Base-by-base conservation (phyloP, 1,140 invertebrate species). In the Leptopilina clavipes region DNA sequence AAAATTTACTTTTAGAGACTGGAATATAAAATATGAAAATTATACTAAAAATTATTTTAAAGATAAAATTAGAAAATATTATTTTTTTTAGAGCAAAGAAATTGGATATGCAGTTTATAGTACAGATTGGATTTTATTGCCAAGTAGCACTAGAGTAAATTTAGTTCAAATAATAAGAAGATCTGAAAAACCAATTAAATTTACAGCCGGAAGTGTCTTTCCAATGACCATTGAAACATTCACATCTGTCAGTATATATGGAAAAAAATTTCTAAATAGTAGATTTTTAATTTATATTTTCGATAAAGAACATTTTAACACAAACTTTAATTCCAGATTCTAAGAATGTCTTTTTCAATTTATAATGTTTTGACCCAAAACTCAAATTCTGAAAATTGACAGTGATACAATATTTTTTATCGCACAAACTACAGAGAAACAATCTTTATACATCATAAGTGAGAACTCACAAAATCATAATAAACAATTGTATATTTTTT, bases 211-310 rank as follows among this genome's bases (percentile, higher is more conserved):
- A 31, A 31, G n/a, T 14, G 25, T 65, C 7, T 25, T 14, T n/a
- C 59, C 59, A 7, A 65, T 65, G 59, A 31, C 25, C 6, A 65
- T 65, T 65, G 59, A 65, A 65, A 65, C 59, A 65, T 65, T 65
- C 7, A 65, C 59, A 1, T 37, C 59, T 31, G 59, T 65, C 31
- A 25, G 59, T 65, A 65, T 59, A 1, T 14, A 10, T 48, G 3
- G 2, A 48, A 48, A 14, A 14, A 25, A 59, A 22, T 25, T 59
- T 59, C 10, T 48, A 14, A 14, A 48, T 40, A 9, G 9, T 6
- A 40, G 7, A 40, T 8, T 40, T 40, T 40, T 40, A 40, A 7
- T 40, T 40, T 40, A 7, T 40, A 40, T 31, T 31, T 31, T 31
- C 25, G 25, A 31, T 6, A 40, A 9, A 40, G 25, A 52, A 17